Base-by-base conservation (phyloP, 2,888 invertebrate species). In the Orthonevra nobilis region DNA sequence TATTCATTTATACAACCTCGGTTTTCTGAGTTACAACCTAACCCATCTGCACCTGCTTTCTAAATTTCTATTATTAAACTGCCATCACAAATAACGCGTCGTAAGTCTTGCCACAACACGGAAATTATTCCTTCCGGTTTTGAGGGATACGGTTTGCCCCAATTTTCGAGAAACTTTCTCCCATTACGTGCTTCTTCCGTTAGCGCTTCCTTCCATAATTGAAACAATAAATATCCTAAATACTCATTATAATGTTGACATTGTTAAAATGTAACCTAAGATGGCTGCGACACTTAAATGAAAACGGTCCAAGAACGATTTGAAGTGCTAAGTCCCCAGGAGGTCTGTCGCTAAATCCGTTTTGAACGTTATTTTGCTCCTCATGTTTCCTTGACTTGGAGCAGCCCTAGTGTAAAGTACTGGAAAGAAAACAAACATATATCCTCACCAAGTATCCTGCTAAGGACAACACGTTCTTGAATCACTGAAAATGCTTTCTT, bases 261-360 rank as follows among this genome's bases (percentile, higher is more conserved):
- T 17, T 23, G 46, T 61, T 36, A 34, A 23, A 26, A 28, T n/a
- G n/a, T n/a, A n/a, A n/a, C n/a, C n/a, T n/a, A n/a, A n/a, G n/a
- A n/a, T n/a, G n/a, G n/a, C n/a, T 30, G 20, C 5, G 19, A 9
- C 28, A 40, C 40, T 56, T 56, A 14, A 50, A 26, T 40, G 48
- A n/a, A 38, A 63, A 63, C 40, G 48, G 61, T 14, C 61, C 20
- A 14, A 19, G 38, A 63, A 63, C 20, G 20, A 40, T 30, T 63
- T 63, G 28, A 20, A 40, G 20, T 48, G 48, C 40, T 50, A 63
- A 50, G 38, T 38, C 28, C 28, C 40, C 38, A 56, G 19, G 40
- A 28, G 12, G 28, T 46, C 40, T 38, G 40, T 40, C 38, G 12
- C 28, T 10, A 32, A 40, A 20, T 42, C 32, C 50, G 52, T n/a